Conservation (phyloP, 2,888 invertebrate genomes). For the Protophormia terraenovae region DNA sequence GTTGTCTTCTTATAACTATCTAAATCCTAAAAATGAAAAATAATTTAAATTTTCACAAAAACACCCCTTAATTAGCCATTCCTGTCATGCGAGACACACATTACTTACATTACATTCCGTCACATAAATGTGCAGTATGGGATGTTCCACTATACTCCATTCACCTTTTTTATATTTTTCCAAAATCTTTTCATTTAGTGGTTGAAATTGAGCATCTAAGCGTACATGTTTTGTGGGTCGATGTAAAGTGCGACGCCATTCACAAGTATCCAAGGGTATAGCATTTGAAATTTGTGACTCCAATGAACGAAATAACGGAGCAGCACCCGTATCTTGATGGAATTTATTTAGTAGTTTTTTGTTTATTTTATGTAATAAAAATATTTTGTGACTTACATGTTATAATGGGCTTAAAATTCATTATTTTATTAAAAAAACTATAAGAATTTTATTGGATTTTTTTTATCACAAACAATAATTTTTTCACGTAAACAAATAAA, state of each 20-base stretch:
- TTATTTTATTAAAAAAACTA: slow-evolving; percentile 58
- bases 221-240: slow-evolving; percentile 92
- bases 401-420: slow-evolving; percentile 79
- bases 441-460: slow-evolving; percentile 26
- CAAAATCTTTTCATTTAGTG: slow-evolving; percentile 88
- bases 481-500: slow-evolving; percentile 66
- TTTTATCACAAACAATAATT: slow-evolving; percentile 26
- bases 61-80: neutral
- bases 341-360: neutral
- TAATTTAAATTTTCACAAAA: neutral
- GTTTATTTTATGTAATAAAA: neutral
- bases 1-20: slow-evolving; percentile 93
- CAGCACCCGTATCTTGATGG: slow-evolving; percentile 89
- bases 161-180: slow-evolving; percentile 86
- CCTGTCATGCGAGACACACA: neutral
- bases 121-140: slow-evolving; percentile 96
- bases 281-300: slow-evolving; percentile 89
- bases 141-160: slow-evolving; percentile 91
- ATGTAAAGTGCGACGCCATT: slow-evolving; percentile 95
- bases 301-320: slow-evolving; percentile 91
- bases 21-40: slow-evolving; percentile 86
- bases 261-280: slow-evolving; percentile 92
- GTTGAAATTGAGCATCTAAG: slow-evolving; percentile 90
- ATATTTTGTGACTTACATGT: slow-evolving; percentile 74
- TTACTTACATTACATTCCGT: slow-evolving; percentile 92